Base-by-base conservation (phyloP, 1,140 invertebrate species). In the Drosophila obscura region DNA sequence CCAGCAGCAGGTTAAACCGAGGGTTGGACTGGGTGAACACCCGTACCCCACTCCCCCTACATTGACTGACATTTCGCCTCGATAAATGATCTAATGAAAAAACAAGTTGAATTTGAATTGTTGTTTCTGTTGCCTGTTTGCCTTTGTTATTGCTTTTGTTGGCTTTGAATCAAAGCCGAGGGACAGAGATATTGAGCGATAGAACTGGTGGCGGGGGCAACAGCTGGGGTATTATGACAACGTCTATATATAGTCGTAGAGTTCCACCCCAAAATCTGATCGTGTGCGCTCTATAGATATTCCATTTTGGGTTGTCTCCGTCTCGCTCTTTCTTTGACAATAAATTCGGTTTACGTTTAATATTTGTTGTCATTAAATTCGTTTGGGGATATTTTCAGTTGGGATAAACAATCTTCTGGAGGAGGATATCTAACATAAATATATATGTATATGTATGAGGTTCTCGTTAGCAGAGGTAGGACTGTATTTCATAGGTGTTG, bases 71-170 rank as follows among this genome's bases (percentile, higher is more conserved):
- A 85, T 85, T 87, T 87, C 73, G 73, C 74, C 65, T 74, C 63
- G 69, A 39, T 39, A 39, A 78, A 87, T 85, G 81, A 85, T 85
- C 81, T 85, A 85, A 85, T 85, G 82, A 87, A 72, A 77, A 74
- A 85, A 78, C 68, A 82, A 87, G 81, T 85, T 85, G 73, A 73
- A 80, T 84, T 85, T 85, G 63, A 85, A 84, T 83, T 84, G 80
- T 83, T 84, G 80, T 76, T 39, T 13, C 35, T 39, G 35, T 39
- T 39, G 35, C 11, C 35, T 72, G 65, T 16, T 16, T 69, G 35
- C 65, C 43, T 24, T 44, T 76, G 39, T 58, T 53, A 60, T 65
- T 67, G 73, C 69, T 68, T 55, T 68, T 48, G 67, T 73, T 73
- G 68, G 41, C 43, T 73, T 82, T 11, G 35, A 39, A 68, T 68